Evolutionary conservation across 2,888 invertebrate genomes (phyloP).

Genomic region (Julus scandinavius): DNA sequence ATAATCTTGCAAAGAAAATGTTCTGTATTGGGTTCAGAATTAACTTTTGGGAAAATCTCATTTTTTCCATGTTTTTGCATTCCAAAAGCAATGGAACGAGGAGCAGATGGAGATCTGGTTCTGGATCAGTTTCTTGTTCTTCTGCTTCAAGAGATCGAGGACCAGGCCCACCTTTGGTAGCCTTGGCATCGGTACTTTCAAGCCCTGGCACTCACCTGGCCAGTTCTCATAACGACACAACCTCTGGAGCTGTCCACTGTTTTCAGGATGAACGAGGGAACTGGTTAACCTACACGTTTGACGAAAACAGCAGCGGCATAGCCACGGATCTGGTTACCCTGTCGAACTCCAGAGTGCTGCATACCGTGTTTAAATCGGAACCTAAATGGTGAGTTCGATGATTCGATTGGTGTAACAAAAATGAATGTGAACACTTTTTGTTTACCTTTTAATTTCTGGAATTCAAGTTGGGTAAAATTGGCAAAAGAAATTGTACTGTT

Average conservation of each 20-base stretch:
- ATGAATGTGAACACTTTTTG: no score
- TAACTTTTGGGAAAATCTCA: neutral
- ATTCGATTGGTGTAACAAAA: no score
- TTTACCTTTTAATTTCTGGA: no score
- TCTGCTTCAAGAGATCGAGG: constrained; percentile 64
- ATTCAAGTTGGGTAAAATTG: no score
- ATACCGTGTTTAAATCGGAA: constrained; percentile 56
- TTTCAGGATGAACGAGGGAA: constrained; percentile 85
- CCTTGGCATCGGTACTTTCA: constrained; percentile 62
- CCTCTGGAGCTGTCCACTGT: constrained; percentile 85
- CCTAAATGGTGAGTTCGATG: constrained; percentile 58
- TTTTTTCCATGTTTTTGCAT: neutral
- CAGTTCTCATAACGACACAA: constrained; percentile 82
- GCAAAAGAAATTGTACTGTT: no score
- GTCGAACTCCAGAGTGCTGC: constrained; percentile 55
- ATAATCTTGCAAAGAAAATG: neutral
- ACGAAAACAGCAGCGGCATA: constrained; percentile 75
- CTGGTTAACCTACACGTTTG: constrained; percentile 88
- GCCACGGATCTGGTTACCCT: constrained; percentile 62
- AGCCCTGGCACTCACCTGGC: constrained; percentile 75
- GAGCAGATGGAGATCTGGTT: constrained; percentile 62
- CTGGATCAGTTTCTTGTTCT: constrained; percentile 59
- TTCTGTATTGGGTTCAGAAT: neutral
- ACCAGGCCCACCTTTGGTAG: constrained; percentile 59
- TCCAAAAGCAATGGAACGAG: constrained; percentile 45